A percentile compares a stretch with the other conserved stretches of the same genome.
phyloP scores from a whole-genome alignment of 2,113 vertebrate species.

The Sander lucioperca region DNA sequence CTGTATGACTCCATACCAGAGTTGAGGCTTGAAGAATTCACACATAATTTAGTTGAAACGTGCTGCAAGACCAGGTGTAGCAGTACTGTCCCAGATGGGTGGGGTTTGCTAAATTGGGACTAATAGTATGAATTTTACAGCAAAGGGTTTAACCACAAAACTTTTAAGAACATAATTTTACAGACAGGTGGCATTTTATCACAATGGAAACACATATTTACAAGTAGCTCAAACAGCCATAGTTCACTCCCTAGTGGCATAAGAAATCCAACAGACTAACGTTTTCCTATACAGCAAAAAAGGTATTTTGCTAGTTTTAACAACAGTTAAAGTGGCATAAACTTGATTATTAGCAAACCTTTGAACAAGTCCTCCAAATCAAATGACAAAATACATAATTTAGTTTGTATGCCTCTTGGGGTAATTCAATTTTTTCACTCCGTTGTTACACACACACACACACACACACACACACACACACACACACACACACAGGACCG shows the following conservation, averaged over 20 bases:
- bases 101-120: not conserved
- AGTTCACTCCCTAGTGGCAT: not conserved
- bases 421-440: too few relatives aligned
- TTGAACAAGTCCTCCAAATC: not conserved
- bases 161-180: not conserved
- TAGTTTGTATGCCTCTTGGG: too few relatives aligned
- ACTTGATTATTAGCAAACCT: not conserved
- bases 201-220: not conserved
- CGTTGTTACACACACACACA: too few relatives aligned
- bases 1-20: not conserved
- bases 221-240: not conserved
- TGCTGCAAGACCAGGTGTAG: not conserved
- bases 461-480: too few relatives aligned
- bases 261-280: not conserved
- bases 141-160: not conserved
- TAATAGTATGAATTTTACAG: not conserved
- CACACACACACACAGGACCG: too few relatives aligned
- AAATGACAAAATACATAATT: not conserved
- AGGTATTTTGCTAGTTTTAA: not conserved
- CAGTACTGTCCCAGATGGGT: not conserved
- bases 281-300: not conserved
- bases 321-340: too few relatives aligned
- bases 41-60: slow-evolving; percentile 1
- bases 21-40: not conserved
- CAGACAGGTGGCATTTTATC: not conserved